phyloP scores from a whole-genome alignment of 2,113 vertebrate genomes.

The Tupaia chinensis region DNA sequence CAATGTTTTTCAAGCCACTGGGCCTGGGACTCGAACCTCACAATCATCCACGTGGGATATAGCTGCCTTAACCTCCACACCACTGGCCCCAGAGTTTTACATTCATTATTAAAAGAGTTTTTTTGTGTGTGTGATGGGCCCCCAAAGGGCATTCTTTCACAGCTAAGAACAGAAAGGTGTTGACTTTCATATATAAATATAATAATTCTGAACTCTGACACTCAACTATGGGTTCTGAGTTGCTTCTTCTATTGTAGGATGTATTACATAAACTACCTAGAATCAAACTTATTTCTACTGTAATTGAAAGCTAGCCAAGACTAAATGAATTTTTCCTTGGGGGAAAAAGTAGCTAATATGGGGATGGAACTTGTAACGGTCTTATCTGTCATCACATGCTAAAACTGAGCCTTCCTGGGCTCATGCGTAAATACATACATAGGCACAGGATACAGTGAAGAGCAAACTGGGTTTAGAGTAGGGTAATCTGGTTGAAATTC shows the following conservation, averaged over 20 bases:
- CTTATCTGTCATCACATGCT: not conserved
- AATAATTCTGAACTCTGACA: not conserved
- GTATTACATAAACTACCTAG: not conserved
- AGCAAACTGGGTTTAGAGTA: not conserved
- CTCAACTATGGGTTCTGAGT: not conserved
- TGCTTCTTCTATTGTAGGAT: not conserved
- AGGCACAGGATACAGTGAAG: not conserved
- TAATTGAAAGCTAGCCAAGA: not conserved
- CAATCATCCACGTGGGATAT: no score
- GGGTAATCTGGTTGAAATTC: not conserved
- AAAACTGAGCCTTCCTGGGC: not conserved
- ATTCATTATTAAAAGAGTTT: not conserved
- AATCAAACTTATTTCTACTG: not conserved
- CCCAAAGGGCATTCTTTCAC: not conserved
- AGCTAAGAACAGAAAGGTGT: not conserved
- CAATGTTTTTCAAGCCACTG: no score
- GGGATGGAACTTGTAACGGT: not conserved
- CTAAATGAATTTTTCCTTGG: not conserved
- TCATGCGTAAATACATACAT: not conserved
- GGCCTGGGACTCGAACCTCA: no score
- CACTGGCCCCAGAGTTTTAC: no score
- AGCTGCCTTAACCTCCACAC: no score
- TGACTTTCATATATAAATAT: not conserved
- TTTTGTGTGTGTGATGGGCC: not conserved
- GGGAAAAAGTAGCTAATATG: constrained; percentile 1